Base-by-base conservation (phyloP, 2,113 vertebrate species). In the Scomber colias region DNA sequence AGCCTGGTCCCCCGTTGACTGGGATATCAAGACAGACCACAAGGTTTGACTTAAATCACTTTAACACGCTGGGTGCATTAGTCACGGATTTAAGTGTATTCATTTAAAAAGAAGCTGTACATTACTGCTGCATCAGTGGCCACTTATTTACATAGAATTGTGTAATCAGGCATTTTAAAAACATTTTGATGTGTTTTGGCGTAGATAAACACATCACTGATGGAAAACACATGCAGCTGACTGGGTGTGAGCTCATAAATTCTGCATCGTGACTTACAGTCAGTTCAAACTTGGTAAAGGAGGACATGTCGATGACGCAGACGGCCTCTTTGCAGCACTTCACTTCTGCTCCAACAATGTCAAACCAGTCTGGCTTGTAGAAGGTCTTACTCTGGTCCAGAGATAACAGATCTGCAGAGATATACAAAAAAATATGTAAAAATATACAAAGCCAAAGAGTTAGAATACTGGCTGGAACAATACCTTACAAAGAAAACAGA, bases 321-420 rank as follows among this genome's bases (percentile, higher is more conserved):
- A 98, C 97, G 0, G 98, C 98, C 84, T 99, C 98, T 92, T 99
- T 99, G 86, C 98, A 99, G 94, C 97, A 99, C 91, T 98, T 98
- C 77, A 99, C 98, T 92, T 99, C 98, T 0, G 96, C 93, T 48
- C 97, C 97, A 55, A 99, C 98, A 0, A 99, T 98, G 82, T 99
- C 98, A 90, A 99, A 99, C 98, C 98, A 99, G 86, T 99, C 97
- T 0, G 98, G 98, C 85, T 99, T 99, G 83, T 99, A 99, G 93
- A 99, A 99, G 27, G 98, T 99, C 91, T 99, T 99, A 93, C 97
- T 99, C 92, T 97, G 97, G 78, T 98, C 98, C 89, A 99, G 90
- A 65, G 97, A 95, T 84, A 99, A 92, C 66, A 99, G 93, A 89
- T 99, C 98, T 99, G 68, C 3, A 78, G 73, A 59, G 14, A 75